A percentile compares a stretch with the other conserved stretches of the same genome.
Evolutionary conservation across 1,140 invertebrate species (phyloP).

Genomic region (Trachymyrmex cornetzi): DNA sequence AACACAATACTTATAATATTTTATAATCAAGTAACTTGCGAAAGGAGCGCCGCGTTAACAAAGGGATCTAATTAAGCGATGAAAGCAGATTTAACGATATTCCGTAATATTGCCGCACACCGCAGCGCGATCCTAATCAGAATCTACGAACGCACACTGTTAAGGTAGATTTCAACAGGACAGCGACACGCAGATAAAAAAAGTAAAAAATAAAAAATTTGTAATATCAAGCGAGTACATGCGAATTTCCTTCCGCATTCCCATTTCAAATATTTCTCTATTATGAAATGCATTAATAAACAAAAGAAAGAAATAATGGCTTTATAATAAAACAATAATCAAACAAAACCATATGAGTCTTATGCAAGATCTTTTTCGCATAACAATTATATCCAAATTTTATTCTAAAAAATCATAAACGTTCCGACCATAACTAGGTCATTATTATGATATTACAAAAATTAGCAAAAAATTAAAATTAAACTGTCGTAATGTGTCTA

Average conservation of each 20-base stretch:
- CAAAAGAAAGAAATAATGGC: too few relatives aligned
- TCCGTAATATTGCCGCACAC: constrained; percentile 22
- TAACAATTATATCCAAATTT: too few relatives aligned
- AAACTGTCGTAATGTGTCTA: too few relatives aligned
- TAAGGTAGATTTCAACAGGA: background rate
- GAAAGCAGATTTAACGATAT: constrained; percentile 53
- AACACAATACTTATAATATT: too few relatives aligned
- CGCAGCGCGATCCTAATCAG: constrained; percentile 37
- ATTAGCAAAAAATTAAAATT: too few relatives aligned
- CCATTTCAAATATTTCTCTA: background rate
- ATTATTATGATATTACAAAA: too few relatives aligned
- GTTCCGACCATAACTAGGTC: too few relatives aligned
- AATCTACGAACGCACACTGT: constrained; percentile 34
- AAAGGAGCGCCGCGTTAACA: background rate
- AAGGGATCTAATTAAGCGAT: constrained; percentile 47
- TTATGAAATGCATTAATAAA: background rate
- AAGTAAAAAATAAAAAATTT: background rate
- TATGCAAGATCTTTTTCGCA: too few relatives aligned
- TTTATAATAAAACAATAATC: too few relatives aligned
- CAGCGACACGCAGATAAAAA: background rate
- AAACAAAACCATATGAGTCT: too few relatives aligned
- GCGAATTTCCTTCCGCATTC: constrained; percentile 4
- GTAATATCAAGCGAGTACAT: background rate
- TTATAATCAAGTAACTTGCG: background rate
- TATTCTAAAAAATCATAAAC: too few relatives aligned